Evolutionary conservation across 2,113 vertebrate genomes (phyloP).

Genomic region (Callipepla squamata): DNA sequence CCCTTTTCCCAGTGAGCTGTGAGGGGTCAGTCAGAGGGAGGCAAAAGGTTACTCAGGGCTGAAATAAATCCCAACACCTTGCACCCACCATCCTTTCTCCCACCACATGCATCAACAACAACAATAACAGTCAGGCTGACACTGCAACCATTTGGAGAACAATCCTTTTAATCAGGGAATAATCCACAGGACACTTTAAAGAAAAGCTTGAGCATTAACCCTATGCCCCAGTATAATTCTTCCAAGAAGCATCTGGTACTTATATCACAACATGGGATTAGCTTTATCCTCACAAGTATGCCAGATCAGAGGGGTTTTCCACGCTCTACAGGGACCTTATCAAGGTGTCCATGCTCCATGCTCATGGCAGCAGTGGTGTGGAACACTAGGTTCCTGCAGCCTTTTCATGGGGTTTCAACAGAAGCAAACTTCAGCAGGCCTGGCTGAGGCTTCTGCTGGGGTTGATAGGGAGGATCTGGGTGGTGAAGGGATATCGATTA

Average conservation of each 20-base stretch:
- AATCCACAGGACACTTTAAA: slow-evolving; percentile 74
- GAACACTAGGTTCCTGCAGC: neutral
- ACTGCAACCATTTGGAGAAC: slow-evolving; percentile 44
- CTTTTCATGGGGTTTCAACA: neutral
- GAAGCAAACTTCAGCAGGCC: neutral
- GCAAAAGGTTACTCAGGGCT: neutral
- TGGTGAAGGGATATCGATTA: neutral
- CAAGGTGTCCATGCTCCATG: neutral
- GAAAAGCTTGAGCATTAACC: slow-evolving; percentile 77
- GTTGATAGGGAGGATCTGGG: neutral
- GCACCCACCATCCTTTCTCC: neutral
- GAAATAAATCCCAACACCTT: slow-evolving; percentile 66
- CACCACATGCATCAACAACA: neutral
- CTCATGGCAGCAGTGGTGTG: accelerated
- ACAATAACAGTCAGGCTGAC: slow-evolving; percentile 41
- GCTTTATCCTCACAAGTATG: slow-evolving; percentile 33
- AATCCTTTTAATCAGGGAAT: slow-evolving; percentile 73
- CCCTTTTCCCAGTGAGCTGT: neutral
- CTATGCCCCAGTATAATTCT: slow-evolving; percentile 74
- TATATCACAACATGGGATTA: slow-evolving; percentile 69
- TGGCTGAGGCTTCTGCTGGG: neutral
- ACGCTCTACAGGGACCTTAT: neutral
- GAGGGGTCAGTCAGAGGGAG: neutral
- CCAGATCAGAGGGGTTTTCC: slow-evolving; percentile 57
- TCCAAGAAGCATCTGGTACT: slow-evolving; percentile 69